Percentiles rank a stretch among this genome's conserved stretches.
Evolutionary conservation across 2,797 vertebrate genomes (phyloP).

Genomic region (Sandelia bainsii): DNA sequence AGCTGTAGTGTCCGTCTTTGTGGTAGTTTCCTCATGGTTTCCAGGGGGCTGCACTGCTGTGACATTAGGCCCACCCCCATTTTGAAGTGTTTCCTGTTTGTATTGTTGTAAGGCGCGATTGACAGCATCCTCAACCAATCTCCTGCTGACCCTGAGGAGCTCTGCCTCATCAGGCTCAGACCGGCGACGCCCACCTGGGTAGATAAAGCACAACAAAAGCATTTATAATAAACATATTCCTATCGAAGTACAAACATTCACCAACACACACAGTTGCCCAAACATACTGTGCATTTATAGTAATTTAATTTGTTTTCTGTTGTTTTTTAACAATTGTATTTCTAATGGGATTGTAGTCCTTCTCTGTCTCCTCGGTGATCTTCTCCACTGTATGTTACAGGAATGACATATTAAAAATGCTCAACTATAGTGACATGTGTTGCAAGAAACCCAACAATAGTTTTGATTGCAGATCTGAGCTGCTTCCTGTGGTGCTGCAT

Average conservation of each 20-base stretch:
- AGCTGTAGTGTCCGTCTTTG: constrained; percentile 72
- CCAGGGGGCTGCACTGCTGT: constrained; percentile 80
- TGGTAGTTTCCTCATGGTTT: constrained; percentile 68
- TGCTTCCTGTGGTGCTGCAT: constrained; percentile 2
- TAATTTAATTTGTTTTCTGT: too few relatives aligned
- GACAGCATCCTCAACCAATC: constrained; percentile 95
- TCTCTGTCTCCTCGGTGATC: too few relatives aligned
- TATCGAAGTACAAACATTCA: background rate
- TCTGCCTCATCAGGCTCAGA: constrained; percentile 95
- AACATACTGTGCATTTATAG: too few relatives aligned
- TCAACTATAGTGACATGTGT: too few relatives aligned
- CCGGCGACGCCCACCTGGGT: constrained; percentile 90
- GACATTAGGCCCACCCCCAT: constrained; percentile 85
- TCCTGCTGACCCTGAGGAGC: constrained; percentile 94
- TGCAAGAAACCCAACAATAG: background rate
- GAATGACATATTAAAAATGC: too few relatives aligned
- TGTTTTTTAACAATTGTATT: too few relatives aligned
- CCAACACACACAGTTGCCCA: background rate
- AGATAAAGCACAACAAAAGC: constrained; percentile 64
- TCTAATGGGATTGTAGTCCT: too few relatives aligned
- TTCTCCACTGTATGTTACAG: too few relatives aligned
- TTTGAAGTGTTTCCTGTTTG: constrained; percentile 94
- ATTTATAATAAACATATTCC: constrained; percentile 38
- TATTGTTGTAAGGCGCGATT: constrained; percentile 96
- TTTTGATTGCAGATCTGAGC: constrained; percentile 9